phyloP scores from a whole-genome alignment of 2,113 vertebrate species.

The Mastomys coucha region DNA sequence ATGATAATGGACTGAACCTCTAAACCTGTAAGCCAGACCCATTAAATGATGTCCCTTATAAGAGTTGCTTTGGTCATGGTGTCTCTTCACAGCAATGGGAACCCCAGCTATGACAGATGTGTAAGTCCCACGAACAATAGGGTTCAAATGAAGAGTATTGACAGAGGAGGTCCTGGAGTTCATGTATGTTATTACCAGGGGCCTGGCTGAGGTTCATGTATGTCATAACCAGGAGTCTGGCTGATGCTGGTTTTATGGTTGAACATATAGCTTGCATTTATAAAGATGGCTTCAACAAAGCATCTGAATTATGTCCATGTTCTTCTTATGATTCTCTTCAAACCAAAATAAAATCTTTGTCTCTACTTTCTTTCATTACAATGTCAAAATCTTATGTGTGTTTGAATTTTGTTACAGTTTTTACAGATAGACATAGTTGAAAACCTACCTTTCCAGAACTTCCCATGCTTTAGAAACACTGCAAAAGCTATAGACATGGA shows the following conservation, averaged over 20 bases:
- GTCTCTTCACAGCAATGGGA: not conserved
- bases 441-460: not conserved
- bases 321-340: not conserved
- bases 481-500: not conserved
- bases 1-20: not conserved
- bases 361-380: conserved; percentile 19
- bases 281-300: not conserved
- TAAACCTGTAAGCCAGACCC: not conserved
- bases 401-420: not conserved
- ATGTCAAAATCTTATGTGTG: conserved; percentile 16
- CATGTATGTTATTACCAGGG: not conserved
- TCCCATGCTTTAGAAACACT: not conserved
- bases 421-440: not conserved
- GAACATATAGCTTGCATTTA: not conserved
- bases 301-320: not conserved
- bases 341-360: not conserved
- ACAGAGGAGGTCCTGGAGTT: not conserved
- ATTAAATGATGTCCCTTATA: not conserved
- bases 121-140: not conserved
- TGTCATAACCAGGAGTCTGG: too few relatives aligned
- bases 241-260: not conserved
- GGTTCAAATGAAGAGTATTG: not conserved
- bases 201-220: not conserved
- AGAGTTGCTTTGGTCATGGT: not conserved
- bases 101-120: not conserved